phyloP scores from a whole-genome alignment of 2,888 invertebrate species.

The Trissolcus brochymenae region DNA sequence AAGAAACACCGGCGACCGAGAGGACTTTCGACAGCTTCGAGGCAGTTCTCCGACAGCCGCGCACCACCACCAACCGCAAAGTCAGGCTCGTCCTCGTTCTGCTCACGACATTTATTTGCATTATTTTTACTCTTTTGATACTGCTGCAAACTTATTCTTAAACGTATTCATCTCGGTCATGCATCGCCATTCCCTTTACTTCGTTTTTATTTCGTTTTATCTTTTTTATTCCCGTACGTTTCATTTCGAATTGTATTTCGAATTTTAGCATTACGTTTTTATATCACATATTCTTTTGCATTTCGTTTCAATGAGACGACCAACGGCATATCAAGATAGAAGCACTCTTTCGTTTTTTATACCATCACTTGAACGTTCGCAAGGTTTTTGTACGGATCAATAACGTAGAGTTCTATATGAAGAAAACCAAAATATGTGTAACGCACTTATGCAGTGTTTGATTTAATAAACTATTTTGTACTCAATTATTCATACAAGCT shows the following conservation, averaged over 20 bases:
- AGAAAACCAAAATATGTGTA: slow-evolving; percentile 24
- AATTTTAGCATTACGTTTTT: not conserved
- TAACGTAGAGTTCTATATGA: slow-evolving; percentile 11
- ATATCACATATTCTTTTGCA: not conserved
- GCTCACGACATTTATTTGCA: slow-evolving; percentile 85
- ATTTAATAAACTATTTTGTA: slow-evolving; percentile 53
- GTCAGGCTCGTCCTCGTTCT: slow-evolving; percentile 84
- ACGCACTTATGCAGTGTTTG: slow-evolving; percentile 41
- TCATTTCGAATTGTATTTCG: not conserved
- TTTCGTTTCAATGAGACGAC: slow-evolving; percentile 3
- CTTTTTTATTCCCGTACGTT: too few relatives aligned
- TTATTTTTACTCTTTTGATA: slow-evolving; percentile 84
- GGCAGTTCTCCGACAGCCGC: slow-evolving; percentile 72
- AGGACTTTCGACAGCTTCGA: slow-evolving; percentile 71
- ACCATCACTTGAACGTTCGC: slow-evolving; percentile 20
- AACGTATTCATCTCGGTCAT: slow-evolving; percentile 52
- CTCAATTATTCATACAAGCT: slow-evolving; percentile 42
- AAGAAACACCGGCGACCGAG: slow-evolving; percentile 69
- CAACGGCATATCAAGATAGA: slow-evolving; percentile 39
- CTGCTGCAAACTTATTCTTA: slow-evolving; percentile 82
- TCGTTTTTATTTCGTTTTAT: not conserved
- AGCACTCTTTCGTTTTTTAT: slow-evolving; percentile 24
- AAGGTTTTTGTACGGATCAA: slow-evolving; percentile 39
- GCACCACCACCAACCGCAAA: slow-evolving; percentile 77
- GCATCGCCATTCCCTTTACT: not conserved